phyloP scores from a whole-genome alignment of 53 echinoderm and acorn worm species.

The Zoroaster sp. region DNA sequence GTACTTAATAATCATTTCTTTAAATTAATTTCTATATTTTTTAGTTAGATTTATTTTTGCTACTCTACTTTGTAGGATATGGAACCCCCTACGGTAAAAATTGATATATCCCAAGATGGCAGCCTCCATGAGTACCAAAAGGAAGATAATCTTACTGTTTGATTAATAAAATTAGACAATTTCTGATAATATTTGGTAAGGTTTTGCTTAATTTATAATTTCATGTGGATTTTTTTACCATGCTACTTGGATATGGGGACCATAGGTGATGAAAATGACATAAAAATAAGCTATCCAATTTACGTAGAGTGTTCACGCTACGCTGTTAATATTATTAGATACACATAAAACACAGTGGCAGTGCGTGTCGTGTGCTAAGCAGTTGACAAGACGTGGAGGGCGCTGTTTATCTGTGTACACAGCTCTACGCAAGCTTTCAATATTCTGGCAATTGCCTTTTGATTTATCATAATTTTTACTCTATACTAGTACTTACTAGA shows the following conservation, averaged over 20 bases:
- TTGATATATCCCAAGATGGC: slow-evolving; percentile 70
- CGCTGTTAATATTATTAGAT: too few relatives aligned
- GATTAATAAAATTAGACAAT: slow-evolving; percentile 13
- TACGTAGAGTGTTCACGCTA: not conserved
- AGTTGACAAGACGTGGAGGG: not conserved
- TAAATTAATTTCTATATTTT: not conserved
- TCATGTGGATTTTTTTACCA: not conserved
- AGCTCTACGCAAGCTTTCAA: too few relatives aligned
- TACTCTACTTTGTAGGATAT: not conserved
- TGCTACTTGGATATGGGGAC: not conserved
- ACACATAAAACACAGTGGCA: too few relatives aligned
- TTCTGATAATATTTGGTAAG: not conserved
- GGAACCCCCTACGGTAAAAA: not conserved
- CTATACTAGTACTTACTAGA: too few relatives aligned
- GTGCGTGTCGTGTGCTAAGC: not conserved
- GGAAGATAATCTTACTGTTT: slow-evolving; percentile 5
- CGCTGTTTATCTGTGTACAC: not conserved
- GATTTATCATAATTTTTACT: too few relatives aligned
- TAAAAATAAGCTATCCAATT: not conserved
- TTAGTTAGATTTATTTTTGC: not conserved
- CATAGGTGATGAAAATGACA: not conserved
- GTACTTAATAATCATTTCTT: not conserved
- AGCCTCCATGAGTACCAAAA: slow-evolving; percentile 62
- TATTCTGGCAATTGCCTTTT: too few relatives aligned
- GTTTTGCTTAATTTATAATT: not conserved